A percentile compares a stretch with the other conserved stretches of the same genome.
Conservation (phyloP, 2,113 vertebrate genomes). For the Otocyon megalotis region DNA sequence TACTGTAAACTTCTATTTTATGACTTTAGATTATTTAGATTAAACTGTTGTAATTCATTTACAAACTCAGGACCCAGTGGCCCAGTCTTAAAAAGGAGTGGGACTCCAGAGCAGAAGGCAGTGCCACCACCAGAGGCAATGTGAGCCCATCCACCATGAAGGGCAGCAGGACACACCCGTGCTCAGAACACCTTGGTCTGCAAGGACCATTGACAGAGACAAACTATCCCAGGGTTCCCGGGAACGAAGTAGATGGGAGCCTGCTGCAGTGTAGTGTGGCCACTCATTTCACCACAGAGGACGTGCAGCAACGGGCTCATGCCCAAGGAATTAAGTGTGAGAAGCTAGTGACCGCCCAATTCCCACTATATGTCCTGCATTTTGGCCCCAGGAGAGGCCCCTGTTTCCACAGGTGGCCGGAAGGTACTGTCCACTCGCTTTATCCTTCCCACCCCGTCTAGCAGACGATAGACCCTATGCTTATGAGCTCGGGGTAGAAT, state of each 20-base stretch:
- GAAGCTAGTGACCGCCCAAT: not conserved
- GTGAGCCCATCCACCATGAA: accelerated
- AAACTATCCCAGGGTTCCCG: not conserved
- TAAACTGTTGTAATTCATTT: not conserved
- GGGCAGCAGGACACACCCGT: accelerated
- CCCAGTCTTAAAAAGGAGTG: not conserved
- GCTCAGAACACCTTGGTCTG: not conserved
- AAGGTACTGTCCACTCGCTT: accelerated
- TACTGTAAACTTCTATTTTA: not conserved
- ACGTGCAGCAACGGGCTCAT: not conserved
- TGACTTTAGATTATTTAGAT: not conserved
- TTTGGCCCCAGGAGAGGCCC: not conserved
- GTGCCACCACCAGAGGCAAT: no score
- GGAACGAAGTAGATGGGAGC: not conserved
- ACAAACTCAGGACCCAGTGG: not conserved
- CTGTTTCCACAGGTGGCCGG: not conserved
- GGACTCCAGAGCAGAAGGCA: not conserved
- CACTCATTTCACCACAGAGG: not conserved
- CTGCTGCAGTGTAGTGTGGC: accelerated
- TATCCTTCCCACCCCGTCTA: not conserved
- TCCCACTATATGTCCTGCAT: not conserved
- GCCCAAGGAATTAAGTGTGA: not conserved
- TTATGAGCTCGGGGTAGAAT: no score
- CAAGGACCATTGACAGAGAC: not conserved
- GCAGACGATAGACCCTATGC: not conserved